Base-by-base conservation (phyloP, 2,797 vertebrate species). In the Steatocranus sp. region DNA sequence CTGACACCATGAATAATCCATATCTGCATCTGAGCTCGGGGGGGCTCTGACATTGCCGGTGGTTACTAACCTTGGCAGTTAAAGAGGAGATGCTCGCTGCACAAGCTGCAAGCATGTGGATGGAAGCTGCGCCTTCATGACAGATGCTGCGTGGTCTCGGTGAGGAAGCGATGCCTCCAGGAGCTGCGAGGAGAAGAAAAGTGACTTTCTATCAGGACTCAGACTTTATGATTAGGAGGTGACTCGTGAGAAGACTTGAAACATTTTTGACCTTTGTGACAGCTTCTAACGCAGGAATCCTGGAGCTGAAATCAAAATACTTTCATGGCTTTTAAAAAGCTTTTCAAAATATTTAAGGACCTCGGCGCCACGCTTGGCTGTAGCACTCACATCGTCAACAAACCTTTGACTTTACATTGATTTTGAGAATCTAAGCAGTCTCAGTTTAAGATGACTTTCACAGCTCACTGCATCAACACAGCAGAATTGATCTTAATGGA, bases 261-360 rank as follows among this genome's bases (percentile, higher is more conserved):
- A 23, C 12, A 11, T 18, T 10, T 18, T 7, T 43, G n/a, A 66
- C 34, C 11, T 68, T 25, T 25, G 20, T 25, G 20, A 43, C 8
- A 25, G 63, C 36, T 68, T 43, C 20, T 43, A 43, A 17, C 3
- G 8, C 36, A 68, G 8, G 20, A 43, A 36, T 68, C 20, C 36
- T 27, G 20, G 38, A 70, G 66, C 6, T 70, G 12, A 70, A 43
- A 43, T 43, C 63, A 68, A 46, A 43, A 66, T 41, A 10, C 7
- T 41, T 41, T 66, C n/a, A 41, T 0, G 0, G 5, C 7, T 14
- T 66, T 36, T 36, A 12, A 36, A 36, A 63, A 36, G 6, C 32
- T 63, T 63, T 20, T 38, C 0, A 63, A 36, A 23, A 25, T 66
- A 66, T 66, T 41, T 0, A 3, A 66, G 36, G 0, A 66, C 0